phyloP scores from a whole-genome alignment of 2,888 invertebrate genomes.

The Cryptops parisi region DNA sequence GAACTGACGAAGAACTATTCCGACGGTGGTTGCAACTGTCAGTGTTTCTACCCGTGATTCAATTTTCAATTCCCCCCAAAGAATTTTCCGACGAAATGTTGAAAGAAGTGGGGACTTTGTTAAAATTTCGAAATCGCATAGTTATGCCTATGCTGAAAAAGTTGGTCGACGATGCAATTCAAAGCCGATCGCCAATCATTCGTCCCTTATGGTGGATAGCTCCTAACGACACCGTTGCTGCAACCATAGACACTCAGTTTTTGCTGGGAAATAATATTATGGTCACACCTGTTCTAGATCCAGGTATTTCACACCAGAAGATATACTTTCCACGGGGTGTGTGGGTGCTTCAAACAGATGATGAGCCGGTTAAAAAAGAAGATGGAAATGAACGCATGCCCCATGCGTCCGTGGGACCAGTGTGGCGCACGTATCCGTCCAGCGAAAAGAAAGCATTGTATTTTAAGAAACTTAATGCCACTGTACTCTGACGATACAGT shows the following conservation, averaged over 20 bases:
- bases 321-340: conserved; percentile 81
- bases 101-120: conserved; percentile 28
- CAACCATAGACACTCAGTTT: conserved; percentile 68
- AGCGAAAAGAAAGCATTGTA: too few relatives aligned
- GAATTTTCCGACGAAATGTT: conserved; percentile 57
- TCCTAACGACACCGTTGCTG: conserved; percentile 59
- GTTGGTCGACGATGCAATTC: conserved; percentile 60
- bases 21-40: conserved; percentile 82
- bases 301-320: conserved; percentile 50
- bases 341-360: too few relatives aligned
- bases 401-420: too few relatives aligned
- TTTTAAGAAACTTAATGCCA: too few relatives aligned
- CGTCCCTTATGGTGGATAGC: conserved; percentile 83
- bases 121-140: conserved; percentile 42
- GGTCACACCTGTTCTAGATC: conserved; percentile 69
- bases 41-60: conserved; percentile 79
- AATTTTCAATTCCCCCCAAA: conserved; percentile 78
- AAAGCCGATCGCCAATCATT: conserved; percentile 67
- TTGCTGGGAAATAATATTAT: conserved; percentile 77
- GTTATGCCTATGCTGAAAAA: conserved; percentile 60
- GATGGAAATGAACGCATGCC: too few relatives aligned
- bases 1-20: conserved; percentile 64
- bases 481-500: too few relatives aligned
- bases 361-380: too few relatives aligned
- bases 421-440: too few relatives aligned